Percentiles rank a stretch among this genome's conserved stretches.
Evolutionary conservation across 2,888 invertebrate genomes (phyloP).

Genomic region (Volucella inanis): DNA sequence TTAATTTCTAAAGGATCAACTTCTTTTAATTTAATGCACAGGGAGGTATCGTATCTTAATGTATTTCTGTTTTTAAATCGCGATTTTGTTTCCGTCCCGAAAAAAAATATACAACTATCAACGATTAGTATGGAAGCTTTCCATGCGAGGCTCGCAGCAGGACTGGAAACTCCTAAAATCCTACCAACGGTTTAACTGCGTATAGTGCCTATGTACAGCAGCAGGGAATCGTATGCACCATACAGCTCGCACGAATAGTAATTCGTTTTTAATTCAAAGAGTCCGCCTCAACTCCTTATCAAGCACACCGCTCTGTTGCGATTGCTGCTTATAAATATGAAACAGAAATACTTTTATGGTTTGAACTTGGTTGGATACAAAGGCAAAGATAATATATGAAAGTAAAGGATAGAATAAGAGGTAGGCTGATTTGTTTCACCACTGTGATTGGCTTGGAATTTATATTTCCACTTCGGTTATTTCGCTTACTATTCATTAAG

Average conservation of each 20-base stretch:
- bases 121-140: constrained; percentile 79
- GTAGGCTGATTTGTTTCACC: background rate
- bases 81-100: constrained; percentile 54
- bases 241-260: constrained; percentile 70
- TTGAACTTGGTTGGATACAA: background rate
- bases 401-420: constrained; percentile 11
- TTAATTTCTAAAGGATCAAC: constrained; percentile 29
- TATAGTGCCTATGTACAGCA: constrained; percentile 72
- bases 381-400: background rate
- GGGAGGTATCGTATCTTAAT: constrained; percentile 33
- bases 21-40: constrained; percentile 54
- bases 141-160: constrained; percentile 83
- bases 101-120: constrained; percentile 13
- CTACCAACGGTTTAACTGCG: constrained; percentile 76
- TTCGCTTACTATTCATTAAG: constrained; percentile 29
- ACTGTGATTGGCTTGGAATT: constrained; percentile 40
- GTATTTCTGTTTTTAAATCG: constrained; percentile 35
- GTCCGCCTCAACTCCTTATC: constrained; percentile 38
- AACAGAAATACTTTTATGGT: background rate
- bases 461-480: constrained; percentile 28
- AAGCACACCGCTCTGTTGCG: constrained; percentile 24
- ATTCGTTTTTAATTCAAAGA: constrained; percentile 52
- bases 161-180: constrained; percentile 82
- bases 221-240: constrained; percentile 74
- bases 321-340: constrained; percentile 22